phyloP scores from a whole-genome alignment of 2,797 vertebrate genomes.

The Oophaga sylvatica region DNA sequence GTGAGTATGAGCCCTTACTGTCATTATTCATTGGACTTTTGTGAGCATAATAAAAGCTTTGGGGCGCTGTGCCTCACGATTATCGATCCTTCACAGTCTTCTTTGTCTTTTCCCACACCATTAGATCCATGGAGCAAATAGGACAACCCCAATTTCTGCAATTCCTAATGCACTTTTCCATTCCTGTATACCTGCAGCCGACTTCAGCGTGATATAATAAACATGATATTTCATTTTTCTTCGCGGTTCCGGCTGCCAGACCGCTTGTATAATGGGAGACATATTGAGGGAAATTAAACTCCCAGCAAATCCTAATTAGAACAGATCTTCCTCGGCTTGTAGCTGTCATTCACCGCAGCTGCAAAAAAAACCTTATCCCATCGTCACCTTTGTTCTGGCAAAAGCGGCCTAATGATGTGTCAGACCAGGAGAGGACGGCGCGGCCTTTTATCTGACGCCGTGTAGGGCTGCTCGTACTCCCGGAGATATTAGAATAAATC shows the following conservation, averaged over 20 bases:
- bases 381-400: conserved; percentile 4
- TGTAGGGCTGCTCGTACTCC: background rate
- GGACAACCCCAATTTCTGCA: too few species aligned
- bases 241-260: background rate
- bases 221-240: background rate
- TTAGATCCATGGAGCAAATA: too few species aligned
- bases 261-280: background rate
- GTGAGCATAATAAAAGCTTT: too few species aligned
- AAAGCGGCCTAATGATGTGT: conserved; percentile 53
- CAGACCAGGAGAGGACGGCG: background rate
- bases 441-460: conserved; percentile 27
- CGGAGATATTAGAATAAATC: conserved; percentile 16
- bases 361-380: background rate
- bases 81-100: too few species aligned
- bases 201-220: background rate
- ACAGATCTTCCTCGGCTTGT: conserved; percentile 13
- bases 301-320: conserved; percentile 38
- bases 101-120: too few species aligned
- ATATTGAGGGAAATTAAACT: conserved; percentile 27
- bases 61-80: too few species aligned
- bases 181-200: background rate
- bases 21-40: too few species aligned
- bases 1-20: too few species aligned
- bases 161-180: too few species aligned
- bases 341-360: background rate